These are phyloP conservation scores for Sminthurinus signatus DNA, from an alignment of 1,140 invertebrate species.

Conservation along the genomic window DNA sequence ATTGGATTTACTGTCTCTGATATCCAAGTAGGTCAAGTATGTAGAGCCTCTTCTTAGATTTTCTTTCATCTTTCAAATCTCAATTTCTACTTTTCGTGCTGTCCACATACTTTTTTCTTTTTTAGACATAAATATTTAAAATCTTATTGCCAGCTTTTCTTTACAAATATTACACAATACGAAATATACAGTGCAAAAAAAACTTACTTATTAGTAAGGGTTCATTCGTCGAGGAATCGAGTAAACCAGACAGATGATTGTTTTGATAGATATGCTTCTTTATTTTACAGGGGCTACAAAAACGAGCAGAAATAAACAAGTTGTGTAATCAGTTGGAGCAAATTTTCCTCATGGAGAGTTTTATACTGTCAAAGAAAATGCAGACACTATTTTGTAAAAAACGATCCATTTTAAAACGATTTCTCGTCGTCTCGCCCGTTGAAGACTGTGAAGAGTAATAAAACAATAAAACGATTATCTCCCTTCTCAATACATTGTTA, in stretches of 20 bases:
- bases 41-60: background rate
- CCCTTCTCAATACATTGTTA: too few species aligned
- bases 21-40: slow-evolving; percentile 38
- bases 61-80: background rate
- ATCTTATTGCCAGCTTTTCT: too few species aligned
- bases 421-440: background rate
- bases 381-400: slow-evolving; percentile 4
- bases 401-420: background rate
- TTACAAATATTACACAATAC: too few species aligned
- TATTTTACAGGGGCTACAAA: slow-evolving; percentile 9
- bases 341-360: slow-evolving; percentile 23
- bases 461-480: too few species aligned
- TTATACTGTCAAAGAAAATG: slow-evolving; percentile 16
- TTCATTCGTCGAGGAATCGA: too few species aligned
- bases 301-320: slow-evolving; percentile 14
- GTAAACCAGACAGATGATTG: too few species aligned
- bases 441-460: too few species aligned
- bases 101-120: too few species aligned
- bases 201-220: too few species aligned
- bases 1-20: slow-evolving; percentile 44
- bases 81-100: too few species aligned
- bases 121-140: background rate
- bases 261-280: too few species aligned
- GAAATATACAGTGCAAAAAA: too few species aligned
- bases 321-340: slow-evolving; percentile 21